These are phyloP conservation scores for Lordiphosa stackelbergi DNA, from an alignment of 1,140 invertebrate species.

Conservation along the genomic window DNA sequence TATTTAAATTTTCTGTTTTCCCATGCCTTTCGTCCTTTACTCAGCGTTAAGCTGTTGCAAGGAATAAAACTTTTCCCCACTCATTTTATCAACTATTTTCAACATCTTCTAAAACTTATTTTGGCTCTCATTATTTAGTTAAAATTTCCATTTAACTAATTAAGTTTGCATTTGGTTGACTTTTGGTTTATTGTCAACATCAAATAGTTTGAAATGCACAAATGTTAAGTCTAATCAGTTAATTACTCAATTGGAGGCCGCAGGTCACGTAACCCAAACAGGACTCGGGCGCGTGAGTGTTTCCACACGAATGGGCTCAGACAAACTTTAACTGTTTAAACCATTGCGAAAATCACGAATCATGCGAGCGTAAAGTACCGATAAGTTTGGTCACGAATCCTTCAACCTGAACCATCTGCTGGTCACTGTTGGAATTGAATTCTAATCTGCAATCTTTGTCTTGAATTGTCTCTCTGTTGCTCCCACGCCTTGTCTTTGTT, in stretches of 20 bases:
- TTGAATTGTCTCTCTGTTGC: not conserved
- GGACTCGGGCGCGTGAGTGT: slow-evolving; percentile 23
- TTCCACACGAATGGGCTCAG: slow-evolving; percentile 8
- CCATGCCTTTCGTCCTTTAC: no score
- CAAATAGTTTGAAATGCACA: slow-evolving; percentile 11
- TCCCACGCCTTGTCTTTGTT: slow-evolving; percentile 53
- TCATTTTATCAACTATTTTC: no score
- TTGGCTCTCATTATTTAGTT: not conserved
- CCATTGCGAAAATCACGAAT: slow-evolving; percentile 31
- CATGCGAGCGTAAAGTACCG: slow-evolving; percentile 43
- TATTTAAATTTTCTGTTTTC: no score
- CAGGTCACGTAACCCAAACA: slow-evolving; percentile 24
- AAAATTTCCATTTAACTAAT: slow-evolving; percentile 32
- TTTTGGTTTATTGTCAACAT: slow-evolving; percentile 7
- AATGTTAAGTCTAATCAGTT: slow-evolving; percentile 34
- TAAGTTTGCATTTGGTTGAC: slow-evolving; percentile 13
- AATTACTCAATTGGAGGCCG: slow-evolving; percentile 25
- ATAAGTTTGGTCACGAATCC: slow-evolving; percentile 21
- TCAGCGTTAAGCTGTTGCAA: no score
- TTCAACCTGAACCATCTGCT: slow-evolving; percentile 11
- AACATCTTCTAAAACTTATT: not conserved
- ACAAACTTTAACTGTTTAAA: slow-evolving; percentile 49
- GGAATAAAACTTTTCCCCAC: no score
- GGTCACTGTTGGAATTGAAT: slow-evolving; percentile 4
- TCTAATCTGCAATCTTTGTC: slow-evolving; percentile 10